Evolutionary conservation across 2,113 vertebrate species (phyloP).

Genomic region (Datnioides undecimradiatus): DNA sequence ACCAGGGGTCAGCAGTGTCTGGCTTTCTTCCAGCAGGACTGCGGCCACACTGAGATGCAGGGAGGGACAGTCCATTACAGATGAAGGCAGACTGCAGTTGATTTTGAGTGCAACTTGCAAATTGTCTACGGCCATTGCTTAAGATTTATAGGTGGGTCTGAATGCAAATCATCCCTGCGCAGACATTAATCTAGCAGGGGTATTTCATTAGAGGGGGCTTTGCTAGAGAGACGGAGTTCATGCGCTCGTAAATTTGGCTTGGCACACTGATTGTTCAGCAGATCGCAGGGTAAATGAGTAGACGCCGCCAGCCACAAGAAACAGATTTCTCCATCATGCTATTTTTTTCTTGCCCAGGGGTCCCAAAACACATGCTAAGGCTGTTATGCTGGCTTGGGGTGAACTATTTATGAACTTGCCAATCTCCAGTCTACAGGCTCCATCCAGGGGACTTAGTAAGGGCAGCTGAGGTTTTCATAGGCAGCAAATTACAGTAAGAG

Average conservation of each 20-base stretch:
- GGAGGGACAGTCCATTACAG: constrained; percentile 22
- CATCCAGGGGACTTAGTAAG: constrained; percentile 38
- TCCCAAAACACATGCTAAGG: constrained; percentile 70
- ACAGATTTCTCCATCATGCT: constrained; percentile 58
- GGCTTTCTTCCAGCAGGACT: constrained; percentile 28
- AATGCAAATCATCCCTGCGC: constrained; percentile 78
- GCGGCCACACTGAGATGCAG: background rate
- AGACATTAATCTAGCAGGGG: constrained; percentile 77
- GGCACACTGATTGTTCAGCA: constrained; percentile 82
- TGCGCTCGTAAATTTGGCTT: constrained; percentile 77
- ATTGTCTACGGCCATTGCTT: constrained; percentile 64
- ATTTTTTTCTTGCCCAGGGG: constrained; percentile 58
- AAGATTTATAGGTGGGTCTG: constrained; percentile 73
- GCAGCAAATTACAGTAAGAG: constrained; percentile 49
- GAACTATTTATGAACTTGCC: constrained; percentile 69
- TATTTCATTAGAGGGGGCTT: constrained; percentile 78
- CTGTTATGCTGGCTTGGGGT: constrained; percentile 36
- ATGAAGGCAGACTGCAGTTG: constrained; percentile 45
- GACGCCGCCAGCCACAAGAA: constrained; percentile 62
- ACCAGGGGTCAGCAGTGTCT: constrained; percentile 42
- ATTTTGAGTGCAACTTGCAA: constrained; percentile 65
- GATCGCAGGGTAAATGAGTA: constrained; percentile 70
- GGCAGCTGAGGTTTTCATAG: constrained; percentile 47
- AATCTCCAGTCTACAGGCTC: constrained; percentile 50
- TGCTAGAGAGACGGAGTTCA: constrained; percentile 58